Percentiles rank a stretch among this genome's conserved stretches.
These are phyloP conservation scores for Oligia fasciuncula DNA, from an alignment of 2,888 invertebrate species.

Conservation along the genomic window DNA sequence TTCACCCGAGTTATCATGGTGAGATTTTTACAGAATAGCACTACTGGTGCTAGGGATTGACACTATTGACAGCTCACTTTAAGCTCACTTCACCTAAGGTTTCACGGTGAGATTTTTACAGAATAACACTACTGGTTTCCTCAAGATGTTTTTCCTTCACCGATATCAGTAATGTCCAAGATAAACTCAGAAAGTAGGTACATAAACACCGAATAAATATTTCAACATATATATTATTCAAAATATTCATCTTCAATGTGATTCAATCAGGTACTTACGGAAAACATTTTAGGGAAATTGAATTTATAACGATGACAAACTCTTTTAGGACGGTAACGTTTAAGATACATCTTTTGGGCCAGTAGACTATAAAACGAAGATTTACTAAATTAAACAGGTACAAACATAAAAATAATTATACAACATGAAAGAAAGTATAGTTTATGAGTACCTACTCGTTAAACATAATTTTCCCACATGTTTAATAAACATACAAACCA, in stretches of 20 bases:
- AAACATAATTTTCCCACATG: slow-evolving; percentile 20
- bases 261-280: slow-evolving; percentile 23
- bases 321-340: not conserved
- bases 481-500: slow-evolving; percentile 41
- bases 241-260: slow-evolving; percentile 22
- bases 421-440: slow-evolving; percentile 11
- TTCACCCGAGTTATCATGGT: too few relatives aligned
- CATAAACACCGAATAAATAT: not conserved
- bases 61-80: too few relatives aligned
- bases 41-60: not conserved
- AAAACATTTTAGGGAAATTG: slow-evolving; percentile 21
- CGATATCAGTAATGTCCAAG: not conserved
- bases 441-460: slow-evolving; percentile 26
- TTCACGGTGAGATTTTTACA: too few relatives aligned
- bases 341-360: not conserved
- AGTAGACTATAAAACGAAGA: not conserved
- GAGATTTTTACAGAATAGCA: too few relatives aligned
- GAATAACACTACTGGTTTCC: not conserved
- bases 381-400: not conserved
- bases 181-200: not conserved
- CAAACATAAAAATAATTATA: not conserved
- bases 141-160: not conserved
- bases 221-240: slow-evolving; percentile 6
- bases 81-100: too few relatives aligned
- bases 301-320: slow-evolving; percentile 21